These are phyloP conservation scores for Tympanuchus pallidicinctus DNA, from an alignment of 2,113 vertebrate species.

Conservation along the genomic window DNA sequence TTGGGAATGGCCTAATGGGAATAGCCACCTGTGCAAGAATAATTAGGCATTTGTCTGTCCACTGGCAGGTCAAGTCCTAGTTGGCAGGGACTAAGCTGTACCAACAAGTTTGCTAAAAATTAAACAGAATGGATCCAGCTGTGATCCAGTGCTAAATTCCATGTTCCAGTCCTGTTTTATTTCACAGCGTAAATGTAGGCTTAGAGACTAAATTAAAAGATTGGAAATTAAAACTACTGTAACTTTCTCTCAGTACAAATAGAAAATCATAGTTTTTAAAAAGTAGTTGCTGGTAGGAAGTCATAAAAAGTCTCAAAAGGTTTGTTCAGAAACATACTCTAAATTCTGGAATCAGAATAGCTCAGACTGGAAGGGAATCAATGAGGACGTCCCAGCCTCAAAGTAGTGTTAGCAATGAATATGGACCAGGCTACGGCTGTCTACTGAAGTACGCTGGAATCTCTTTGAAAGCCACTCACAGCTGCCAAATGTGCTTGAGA, in stretches of 20 bases:
- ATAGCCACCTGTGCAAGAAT: not conserved
- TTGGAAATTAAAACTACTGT: not conserved
- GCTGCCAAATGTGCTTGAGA: not conserved
- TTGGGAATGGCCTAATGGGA: not conserved
- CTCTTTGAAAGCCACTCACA: not conserved
- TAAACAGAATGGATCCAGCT: not conserved
- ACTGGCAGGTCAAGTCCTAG: not conserved
- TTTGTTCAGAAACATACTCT: not conserved
- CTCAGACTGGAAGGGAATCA: not conserved
- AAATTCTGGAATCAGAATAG: not conserved
- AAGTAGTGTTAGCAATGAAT: not conserved
- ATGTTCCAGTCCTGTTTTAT: not conserved
- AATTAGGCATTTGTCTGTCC: not conserved
- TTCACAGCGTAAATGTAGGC: not conserved
- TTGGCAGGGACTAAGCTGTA: not conserved
- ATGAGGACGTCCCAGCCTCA: not conserved
- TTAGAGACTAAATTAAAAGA: not conserved
- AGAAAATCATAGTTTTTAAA: not conserved
- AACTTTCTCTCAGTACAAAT: not conserved
- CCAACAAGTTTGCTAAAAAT: not conserved
- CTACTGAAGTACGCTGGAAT: not conserved
- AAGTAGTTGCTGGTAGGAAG: not conserved
- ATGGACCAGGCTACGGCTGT: not conserved
- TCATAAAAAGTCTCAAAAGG: not conserved
- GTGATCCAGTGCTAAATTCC: not conserved